Conservation (phyloP, 2,113 vertebrate species). For the Halcyon senegalensis region DNA sequence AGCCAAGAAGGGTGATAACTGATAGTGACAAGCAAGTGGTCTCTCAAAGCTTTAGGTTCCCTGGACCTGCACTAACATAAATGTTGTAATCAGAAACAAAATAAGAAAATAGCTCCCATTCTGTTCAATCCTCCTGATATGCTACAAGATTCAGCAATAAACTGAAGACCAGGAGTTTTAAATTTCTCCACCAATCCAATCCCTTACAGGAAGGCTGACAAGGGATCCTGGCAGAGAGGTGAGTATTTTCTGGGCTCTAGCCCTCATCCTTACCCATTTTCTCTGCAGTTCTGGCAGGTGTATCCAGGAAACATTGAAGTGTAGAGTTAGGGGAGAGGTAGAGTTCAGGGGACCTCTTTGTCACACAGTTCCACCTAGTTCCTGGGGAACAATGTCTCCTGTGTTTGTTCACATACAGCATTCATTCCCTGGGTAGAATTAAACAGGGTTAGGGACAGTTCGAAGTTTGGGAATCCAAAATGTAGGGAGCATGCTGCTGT, state of each 20-base stretch:
- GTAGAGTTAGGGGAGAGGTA: not conserved
- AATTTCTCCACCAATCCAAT: not conserved
- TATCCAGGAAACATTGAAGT: not conserved
- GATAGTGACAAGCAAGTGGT: not conserved
- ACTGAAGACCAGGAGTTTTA: not conserved
- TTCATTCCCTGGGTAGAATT: not conserved
- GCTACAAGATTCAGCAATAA: not conserved
- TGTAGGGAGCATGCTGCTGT: not conserved
- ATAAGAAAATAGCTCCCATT: not conserved
- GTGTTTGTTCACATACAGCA: not conserved
- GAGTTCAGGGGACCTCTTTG: not conserved
- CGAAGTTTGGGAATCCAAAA: not conserved
- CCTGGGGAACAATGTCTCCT: not conserved
- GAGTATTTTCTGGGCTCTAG: not conserved
- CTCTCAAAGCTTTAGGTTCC: not conserved
- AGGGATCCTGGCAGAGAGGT: not conserved
- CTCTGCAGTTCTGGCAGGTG: not conserved
- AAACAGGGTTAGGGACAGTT: not conserved
- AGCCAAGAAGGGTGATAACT: not conserved
- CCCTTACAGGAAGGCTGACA: not conserved
- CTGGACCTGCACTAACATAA: not conserved
- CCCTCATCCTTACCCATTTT: not conserved
- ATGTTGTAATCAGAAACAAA: not conserved
- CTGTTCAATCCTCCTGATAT: not conserved
- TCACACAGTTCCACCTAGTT: not conserved